Conservation (phyloP, 2,797 vertebrate species). For the Odontamblyopus rebecca region DNA sequence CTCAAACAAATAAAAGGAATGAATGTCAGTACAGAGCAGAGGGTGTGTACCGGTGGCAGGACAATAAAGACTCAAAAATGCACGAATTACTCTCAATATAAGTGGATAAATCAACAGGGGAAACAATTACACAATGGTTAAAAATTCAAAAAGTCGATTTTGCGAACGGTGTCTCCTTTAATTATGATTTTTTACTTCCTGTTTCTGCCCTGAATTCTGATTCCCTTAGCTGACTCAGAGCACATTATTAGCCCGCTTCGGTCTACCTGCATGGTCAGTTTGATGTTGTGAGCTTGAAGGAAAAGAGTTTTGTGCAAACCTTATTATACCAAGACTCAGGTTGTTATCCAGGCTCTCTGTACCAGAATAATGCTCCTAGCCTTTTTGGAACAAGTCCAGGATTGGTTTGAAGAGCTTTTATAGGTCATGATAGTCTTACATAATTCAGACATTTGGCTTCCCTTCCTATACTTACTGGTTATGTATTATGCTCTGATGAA, state of each 20-base stretch:
- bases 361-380: slow-evolving; percentile 2
- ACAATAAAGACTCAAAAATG: no score
- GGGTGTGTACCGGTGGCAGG: no score
- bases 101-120: no score
- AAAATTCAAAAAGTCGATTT: no score
- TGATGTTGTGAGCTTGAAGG: not conserved
- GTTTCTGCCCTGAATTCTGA: not conserved
- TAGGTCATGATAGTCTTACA: slow-evolving; percentile 3
- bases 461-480: not conserved
- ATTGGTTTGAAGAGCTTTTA: slow-evolving; percentile 9
- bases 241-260: not conserved
- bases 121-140: no score
- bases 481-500: not conserved
- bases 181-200: not conserved
- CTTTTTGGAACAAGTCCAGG: slow-evolving; percentile 1
- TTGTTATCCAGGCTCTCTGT: slow-evolving; percentile 3
- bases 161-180: no score
- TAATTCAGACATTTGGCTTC: slow-evolving; percentile 1
- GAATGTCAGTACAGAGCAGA: no score
- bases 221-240: not conserved
- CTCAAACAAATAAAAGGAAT: no score
- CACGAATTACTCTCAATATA: no score
- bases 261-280: not conserved
- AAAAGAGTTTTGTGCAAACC: not conserved
- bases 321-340: slow-evolving; percentile 2